Evolutionary conservation across 2,113 vertebrate genomes (phyloP).

Genomic region (Bubalus kerabau): DNA sequence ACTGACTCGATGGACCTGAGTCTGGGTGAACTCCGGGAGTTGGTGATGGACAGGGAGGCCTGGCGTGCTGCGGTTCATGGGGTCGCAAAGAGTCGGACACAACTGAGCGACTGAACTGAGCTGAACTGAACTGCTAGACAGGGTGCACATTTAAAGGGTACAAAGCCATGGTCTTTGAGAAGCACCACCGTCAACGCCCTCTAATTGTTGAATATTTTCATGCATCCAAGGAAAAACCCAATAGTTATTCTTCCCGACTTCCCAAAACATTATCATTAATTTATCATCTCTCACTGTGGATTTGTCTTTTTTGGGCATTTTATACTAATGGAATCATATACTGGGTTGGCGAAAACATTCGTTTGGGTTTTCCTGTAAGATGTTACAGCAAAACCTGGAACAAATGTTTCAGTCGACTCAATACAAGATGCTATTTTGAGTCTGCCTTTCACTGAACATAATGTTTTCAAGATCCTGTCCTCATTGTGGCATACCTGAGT

Average conservation of each 20-base stretch:
- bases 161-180: not conserved
- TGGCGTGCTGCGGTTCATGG: no score
- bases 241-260: no score
- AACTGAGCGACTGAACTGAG: no score
- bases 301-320: not conserved
- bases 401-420: fast-evolving
- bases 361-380: fast-evolving
- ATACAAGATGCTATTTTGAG: fast-evolving
- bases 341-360: not conserved
- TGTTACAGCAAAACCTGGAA: not conserved
- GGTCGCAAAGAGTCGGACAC: no score
- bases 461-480: not conserved
- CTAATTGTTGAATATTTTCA: not conserved
- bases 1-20: no score
- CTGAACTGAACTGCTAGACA: no score
- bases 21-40: no score
- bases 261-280: no score
- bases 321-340: not conserved
- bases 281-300: not conserved
- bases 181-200: fast-evolving
- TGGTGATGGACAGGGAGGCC: no score
- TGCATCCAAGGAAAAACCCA: not conserved
- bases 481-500: fast-evolving
- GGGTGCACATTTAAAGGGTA: not conserved
- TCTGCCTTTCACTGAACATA: not conserved